A percentile compares a stretch with the other conserved stretches of the same genome.
phyloP scores from a whole-genome alignment of 2,113 vertebrate species.

The Dasyornis broadbenti region DNA sequence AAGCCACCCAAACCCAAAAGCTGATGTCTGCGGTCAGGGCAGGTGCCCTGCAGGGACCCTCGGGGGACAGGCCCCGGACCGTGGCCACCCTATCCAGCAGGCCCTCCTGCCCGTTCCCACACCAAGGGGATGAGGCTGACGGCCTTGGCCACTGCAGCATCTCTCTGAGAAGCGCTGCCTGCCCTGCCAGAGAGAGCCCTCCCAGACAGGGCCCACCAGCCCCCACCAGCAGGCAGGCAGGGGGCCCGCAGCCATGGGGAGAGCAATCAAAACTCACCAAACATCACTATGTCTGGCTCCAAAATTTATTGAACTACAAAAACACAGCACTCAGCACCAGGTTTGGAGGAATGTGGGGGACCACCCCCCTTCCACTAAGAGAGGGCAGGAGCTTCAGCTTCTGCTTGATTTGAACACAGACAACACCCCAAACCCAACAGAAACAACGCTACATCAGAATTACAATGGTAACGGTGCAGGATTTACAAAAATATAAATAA shows the following conservation, averaged over 20 bases:
- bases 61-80: fast-evolving
- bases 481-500: constrained; percentile 61
- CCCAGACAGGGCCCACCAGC: not conserved
- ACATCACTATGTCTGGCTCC: not conserved
- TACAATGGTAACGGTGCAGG: not conserved
- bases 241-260: fast-evolving
- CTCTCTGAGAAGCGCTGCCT: not conserved
- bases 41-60: fast-evolving
- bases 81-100: not conserved
- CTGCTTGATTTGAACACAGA: constrained; percentile 2
- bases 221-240: fast-evolving
- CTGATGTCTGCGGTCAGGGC: not conserved
- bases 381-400: not conserved
- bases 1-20: not conserved
- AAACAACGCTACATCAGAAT: not conserved
- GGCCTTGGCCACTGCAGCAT: not conserved
- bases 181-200: not conserved
- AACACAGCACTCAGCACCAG: not conserved
- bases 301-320: constrained; percentile 12
- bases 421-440: not conserved
- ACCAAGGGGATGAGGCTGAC: fast-evolving
- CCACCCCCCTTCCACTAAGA: not conserved
- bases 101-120: not conserved
- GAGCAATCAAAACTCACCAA: not conserved
- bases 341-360: not conserved